A percentile compares a stretch with the other conserved stretches of the same genome.
These are phyloP conservation scores for Apis mellifera DNA, from an alignment of 1,140 invertebrate species.

Conservation along the genomic window DNA sequence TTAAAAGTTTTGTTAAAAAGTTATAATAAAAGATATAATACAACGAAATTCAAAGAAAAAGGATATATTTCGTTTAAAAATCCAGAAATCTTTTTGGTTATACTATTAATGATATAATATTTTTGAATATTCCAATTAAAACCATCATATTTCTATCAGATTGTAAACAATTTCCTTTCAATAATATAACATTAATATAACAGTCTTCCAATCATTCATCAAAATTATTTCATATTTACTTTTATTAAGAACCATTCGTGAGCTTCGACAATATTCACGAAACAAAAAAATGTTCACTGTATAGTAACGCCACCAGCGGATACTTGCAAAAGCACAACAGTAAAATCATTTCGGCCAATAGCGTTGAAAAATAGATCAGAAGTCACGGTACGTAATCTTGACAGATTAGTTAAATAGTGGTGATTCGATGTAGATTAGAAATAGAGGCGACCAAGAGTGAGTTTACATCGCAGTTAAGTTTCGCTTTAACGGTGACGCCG, in stretches of 20 bases:
- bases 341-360: slow-evolving; percentile 28
- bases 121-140: no score
- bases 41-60: no score
- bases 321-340: neutral
- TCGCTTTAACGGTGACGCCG: slow-evolving; percentile 58
- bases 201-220: no score
- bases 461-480: slow-evolving; percentile 71
- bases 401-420: slow-evolving; percentile 55
- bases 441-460: slow-evolving; percentile 49
- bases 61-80: no score
- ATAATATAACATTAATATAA: no score
- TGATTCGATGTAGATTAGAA: slow-evolving; percentile 57
- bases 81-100: no score
- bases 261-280: neutral
- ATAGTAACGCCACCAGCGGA: no score
- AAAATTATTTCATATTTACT: no score
- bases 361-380: slow-evolving; percentile 45
- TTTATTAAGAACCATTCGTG: neutral
- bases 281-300: neutral
- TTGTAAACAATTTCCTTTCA: no score
- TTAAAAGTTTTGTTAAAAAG: neutral
- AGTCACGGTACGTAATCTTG: slow-evolving; percentile 37
- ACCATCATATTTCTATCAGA: no score
- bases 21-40: neutral
- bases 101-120: no score